Evolutionary conservation across 2,888 invertebrate genomes (phyloP), one percentile per base, ranked within the genome.

Genomic region (Chromoteleia sp.): DNA sequence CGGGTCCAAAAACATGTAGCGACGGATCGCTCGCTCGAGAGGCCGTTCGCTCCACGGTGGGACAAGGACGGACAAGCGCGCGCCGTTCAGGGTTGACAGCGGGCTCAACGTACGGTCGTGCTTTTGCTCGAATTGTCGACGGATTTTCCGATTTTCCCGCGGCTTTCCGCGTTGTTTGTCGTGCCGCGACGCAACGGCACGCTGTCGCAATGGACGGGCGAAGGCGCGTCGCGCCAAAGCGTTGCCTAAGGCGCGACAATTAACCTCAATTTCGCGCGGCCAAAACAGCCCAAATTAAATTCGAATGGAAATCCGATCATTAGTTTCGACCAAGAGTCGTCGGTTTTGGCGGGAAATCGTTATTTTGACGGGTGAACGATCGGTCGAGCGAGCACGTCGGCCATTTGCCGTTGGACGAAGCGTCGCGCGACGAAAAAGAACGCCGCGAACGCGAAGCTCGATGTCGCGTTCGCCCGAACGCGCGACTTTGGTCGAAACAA

Each of bases 281-380:
- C 25, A n/a, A 39, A 12, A 7, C 8, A 3, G 1, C 3, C 0
- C 2, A 12, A 7, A 39, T 14, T 12, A 8, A 12, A 17, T 17
- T 43, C 7, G 43, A 43, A 43, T 17, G 0, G 10, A 48, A 21
- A 48, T n/a, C 1, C 1, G 10, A 7, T 8, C 8, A n/a, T 48
- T 48, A 1, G 19, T 21, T 6, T 21, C 3, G n/a, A 0, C 4
- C 3, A 19, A 58, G 41, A 29, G 12, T 8, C 43, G 12, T 10
- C 15, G 7, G 8, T 58, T 58, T 70, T 70, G 70, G 70, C 70
- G 58, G 70, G 70, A 70, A 54, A 58, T 7, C 58, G 50, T 36
- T 14, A 12, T 19, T 59, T 21, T 50, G 48, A 67, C 52, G 65
- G 50, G 1, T 10, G 14, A 21, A 5, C 0, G 25, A 65, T 39